Evolutionary conservation across 1,140 invertebrate genomes (phyloP).

Genomic region (Drosophila seguyi): DNA sequence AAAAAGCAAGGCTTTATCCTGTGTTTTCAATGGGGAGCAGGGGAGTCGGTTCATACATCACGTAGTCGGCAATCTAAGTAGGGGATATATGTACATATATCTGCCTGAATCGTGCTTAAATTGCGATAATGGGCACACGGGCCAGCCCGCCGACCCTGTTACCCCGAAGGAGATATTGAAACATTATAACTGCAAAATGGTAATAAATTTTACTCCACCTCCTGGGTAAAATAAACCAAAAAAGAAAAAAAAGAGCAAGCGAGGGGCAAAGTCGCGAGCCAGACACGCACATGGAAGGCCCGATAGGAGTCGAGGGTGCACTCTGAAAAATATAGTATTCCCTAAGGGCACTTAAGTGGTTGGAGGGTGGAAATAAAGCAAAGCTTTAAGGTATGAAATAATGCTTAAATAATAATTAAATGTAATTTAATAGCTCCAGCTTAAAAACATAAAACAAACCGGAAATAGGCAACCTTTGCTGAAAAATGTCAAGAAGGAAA

Average conservation of each 20-base stretch:
- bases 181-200: conserved; percentile 83
- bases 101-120: conserved; percentile 68
- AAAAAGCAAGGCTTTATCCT: conserved; percentile 22
- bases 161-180: conserved; percentile 67
- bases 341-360: not conserved
- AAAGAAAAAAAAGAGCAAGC: conserved; percentile 3
- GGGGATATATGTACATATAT: conserved; percentile 45
- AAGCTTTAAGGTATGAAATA: not conserved
- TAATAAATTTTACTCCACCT: conserved; percentile 70
- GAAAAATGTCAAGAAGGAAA: not conserved
- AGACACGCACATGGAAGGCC: conserved; percentile 53
- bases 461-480: too few species aligned
- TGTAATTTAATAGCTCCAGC: too few species aligned
- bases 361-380: not conserved
- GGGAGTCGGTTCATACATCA: conserved; percentile 48
- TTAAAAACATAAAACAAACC: not conserved
- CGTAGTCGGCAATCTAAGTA: conserved; percentile 48
- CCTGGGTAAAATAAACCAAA: conserved; percentile 28
- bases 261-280: conserved; percentile 29
- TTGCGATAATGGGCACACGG: conserved; percentile 72
- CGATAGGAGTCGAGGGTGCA: conserved; percentile 11
- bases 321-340: conserved; percentile 22
- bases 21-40: not conserved
- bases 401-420: not conserved
- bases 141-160: conserved; percentile 18